Conservation (phyloP, 2,113 vertebrate genomes). For the Carettochelys insculpta region DNA sequence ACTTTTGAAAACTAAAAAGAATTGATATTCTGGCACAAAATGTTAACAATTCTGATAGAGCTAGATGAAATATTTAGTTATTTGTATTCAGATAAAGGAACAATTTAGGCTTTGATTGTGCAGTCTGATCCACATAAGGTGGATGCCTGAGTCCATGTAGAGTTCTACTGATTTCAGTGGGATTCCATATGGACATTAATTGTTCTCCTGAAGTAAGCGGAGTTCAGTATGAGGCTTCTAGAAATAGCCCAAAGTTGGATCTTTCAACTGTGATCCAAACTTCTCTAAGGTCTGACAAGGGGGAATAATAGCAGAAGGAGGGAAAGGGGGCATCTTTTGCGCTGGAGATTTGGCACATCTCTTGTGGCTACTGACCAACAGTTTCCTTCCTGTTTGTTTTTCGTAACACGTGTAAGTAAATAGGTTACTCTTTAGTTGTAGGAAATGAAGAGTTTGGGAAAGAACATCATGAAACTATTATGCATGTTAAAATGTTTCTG, state of each 20-base stretch:
- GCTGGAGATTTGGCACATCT: not conserved
- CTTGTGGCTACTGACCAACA: not conserved
- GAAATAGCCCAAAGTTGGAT: not conserved
- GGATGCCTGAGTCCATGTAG: not conserved
- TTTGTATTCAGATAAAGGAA: not conserved
- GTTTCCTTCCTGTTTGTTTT: not conserved
- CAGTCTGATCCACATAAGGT: not conserved
- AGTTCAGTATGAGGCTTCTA: not conserved
- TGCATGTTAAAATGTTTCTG: rapidly evolving
- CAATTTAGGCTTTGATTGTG: not conserved
- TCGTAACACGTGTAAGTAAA: not conserved
- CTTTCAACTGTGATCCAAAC: not conserved
- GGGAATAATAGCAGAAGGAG: no score
- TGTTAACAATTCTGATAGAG: not conserved
- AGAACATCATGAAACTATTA: rapidly evolving
- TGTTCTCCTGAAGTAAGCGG: not conserved
- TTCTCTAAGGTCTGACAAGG: not conserved
- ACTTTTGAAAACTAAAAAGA: not conserved
- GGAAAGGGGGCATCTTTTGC: not conserved
- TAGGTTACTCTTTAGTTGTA: not conserved
- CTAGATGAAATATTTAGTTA: not conserved
- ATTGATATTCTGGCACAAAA: not conserved
- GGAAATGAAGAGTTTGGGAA: not conserved
- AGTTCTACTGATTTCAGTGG: not conserved
- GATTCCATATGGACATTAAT: not conserved